Conservation (phyloP, 2,797 vertebrate genomes). For the Allobates femoralis region DNA sequence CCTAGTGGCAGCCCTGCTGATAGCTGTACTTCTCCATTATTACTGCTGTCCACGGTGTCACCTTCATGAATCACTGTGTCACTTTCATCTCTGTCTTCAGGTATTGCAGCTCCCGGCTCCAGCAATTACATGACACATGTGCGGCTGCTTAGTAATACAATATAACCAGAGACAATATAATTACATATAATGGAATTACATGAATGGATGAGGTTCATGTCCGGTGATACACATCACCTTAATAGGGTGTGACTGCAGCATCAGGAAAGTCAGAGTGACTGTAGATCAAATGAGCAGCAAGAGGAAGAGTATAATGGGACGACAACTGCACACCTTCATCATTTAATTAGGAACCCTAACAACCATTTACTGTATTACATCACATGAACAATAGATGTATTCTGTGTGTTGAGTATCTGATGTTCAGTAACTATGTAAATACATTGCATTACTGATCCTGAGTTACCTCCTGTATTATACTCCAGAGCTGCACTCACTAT, state of each 20-base stretch:
- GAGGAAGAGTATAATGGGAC: neutral
- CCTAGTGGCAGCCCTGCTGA: too few species aligned
- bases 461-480: neutral
- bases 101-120: neutral
- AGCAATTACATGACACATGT: neutral
- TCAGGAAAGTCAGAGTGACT: neutral
- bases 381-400: neutral
- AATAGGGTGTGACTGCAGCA: slow-evolving; percentile 1
- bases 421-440: neutral
- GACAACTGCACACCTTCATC: neutral
- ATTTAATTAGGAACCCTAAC: neutral
- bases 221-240: neutral
- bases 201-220: neutral
- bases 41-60: neutral
- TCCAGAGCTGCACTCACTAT: neutral
- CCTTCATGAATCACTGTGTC: neutral
- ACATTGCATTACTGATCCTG: neutral
- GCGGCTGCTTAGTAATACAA: slow-evolving; percentile 9
- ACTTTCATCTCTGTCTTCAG: neutral
- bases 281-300: neutral
- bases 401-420: neutral
- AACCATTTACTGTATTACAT: neutral
- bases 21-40: neutral
- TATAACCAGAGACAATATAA: slow-evolving; percentile 4
- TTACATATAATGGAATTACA: slow-evolving; percentile 20